Conservation (phyloP, 2,888 invertebrate species). For the Chouioia cunea region DNA sequence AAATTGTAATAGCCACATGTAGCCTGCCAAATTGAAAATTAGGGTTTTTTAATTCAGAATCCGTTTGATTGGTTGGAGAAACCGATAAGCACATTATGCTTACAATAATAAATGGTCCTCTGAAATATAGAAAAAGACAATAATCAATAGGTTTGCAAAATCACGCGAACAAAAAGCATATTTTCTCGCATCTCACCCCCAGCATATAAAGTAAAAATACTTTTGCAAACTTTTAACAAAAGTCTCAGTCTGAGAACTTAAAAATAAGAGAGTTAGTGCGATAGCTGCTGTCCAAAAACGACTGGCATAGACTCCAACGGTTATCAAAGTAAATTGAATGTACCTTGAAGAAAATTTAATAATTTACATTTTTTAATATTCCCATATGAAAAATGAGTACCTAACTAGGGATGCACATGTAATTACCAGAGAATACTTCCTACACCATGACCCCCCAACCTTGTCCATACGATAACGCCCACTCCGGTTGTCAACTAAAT, state of each 20-base stretch:
- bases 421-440: conserved; percentile 59
- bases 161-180: background rate
- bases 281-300: conserved; percentile 88
- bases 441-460: conserved; percentile 52
- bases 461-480: conserved; percentile 65
- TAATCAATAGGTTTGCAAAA: background rate
- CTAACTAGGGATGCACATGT: background rate
- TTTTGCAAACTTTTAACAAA: conserved; percentile 85
- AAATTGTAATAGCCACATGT: conserved; percentile 83
- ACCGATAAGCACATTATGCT: conserved; percentile 74
- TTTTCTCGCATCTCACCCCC: conserved; percentile 69
- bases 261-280: conserved; percentile 83
- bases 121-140: conserved; percentile 65
- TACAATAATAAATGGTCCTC: conserved; percentile 77
- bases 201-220: conserved; percentile 73
- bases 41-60: conserved; percentile 76
- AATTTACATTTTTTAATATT: conserved; percentile 6
- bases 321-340: conserved; percentile 82
- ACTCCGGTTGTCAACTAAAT: conserved; percentile 56
- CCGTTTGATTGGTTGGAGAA: conserved; percentile 69
- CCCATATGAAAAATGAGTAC: conserved; percentile 6
- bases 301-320: conserved; percentile 84
- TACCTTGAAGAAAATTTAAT: conserved; percentile 70
- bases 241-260: conserved; percentile 86
- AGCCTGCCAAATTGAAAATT: conserved; percentile 84